phyloP scores from a whole-genome alignment of 2,888 invertebrate genomes.

The Cheilosia vulpina region DNA sequence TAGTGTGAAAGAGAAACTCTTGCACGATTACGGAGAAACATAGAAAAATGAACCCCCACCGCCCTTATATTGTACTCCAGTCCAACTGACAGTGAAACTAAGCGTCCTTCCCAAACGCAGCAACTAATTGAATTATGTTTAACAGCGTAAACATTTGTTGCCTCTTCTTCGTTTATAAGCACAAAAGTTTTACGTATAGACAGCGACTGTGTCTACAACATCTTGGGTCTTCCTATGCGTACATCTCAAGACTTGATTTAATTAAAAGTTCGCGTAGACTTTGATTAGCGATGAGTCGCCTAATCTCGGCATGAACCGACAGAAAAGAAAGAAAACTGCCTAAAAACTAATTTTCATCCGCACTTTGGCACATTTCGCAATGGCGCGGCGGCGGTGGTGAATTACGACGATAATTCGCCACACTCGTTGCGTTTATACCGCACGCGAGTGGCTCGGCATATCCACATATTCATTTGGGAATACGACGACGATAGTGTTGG shows the following conservation, averaged over 20 bases:
- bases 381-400: constrained; percentile 28
- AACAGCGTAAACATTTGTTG: constrained; percentile 66
- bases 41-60: no score
- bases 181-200: constrained; percentile 21
- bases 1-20: no score
- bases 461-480: constrained; percentile 67
- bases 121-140: constrained; percentile 60
- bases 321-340: not conserved
- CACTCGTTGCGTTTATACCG: constrained; percentile 42
- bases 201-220: constrained; percentile 1
- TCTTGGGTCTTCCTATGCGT: not conserved
- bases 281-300: constrained; percentile 68
- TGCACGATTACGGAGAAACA: no score
- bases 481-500: constrained; percentile 57
- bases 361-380: constrained; percentile 20
- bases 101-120: not conserved
- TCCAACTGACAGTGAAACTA: not conserved
- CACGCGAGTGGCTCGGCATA: constrained; percentile 51
- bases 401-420: constrained; percentile 55
- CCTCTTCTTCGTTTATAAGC: constrained; percentile 8
- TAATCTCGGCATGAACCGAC: constrained; percentile 46
- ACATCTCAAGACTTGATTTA: constrained; percentile 67
- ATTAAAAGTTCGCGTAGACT: constrained; percentile 72
- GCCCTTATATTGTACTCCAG: not conserved
- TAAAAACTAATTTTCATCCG: constrained; percentile 57